Evolutionary conservation across 2,113 vertebrate genomes (phyloP), one percentile per base, ranked within the genome.

Genomic region (Equus przewalskii): DNA sequence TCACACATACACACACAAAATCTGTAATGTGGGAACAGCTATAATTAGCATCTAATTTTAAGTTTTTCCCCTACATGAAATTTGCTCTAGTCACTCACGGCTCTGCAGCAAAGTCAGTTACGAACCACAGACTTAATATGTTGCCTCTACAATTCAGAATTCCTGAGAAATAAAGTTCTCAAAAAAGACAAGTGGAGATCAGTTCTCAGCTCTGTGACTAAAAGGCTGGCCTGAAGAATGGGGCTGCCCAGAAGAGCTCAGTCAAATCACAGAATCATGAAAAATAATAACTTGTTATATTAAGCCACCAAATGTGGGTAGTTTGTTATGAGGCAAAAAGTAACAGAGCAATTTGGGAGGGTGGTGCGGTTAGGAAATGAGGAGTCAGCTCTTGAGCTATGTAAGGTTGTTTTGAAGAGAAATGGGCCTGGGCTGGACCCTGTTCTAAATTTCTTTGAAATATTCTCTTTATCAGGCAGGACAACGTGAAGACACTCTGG

Each of bases 21-120:
- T 41, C 46, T 89, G 15, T 16, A 75, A 72, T 51, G 26, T 56
- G 9, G 54, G 8, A 60, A 72, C 9, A 62, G 7, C 92, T 62
- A 75, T 46, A 73, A 84, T 85, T 70, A 58, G 58, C 28, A 80
- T 70, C 58, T 72, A 83, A 78, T 65, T 86, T 86, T 56, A 82
- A n/a, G 33, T 81, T 85, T 75, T 60, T 18, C 26, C 21, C n/a
- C 36, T 65, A 41, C 13, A 14, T 51, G 65, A 14, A 90, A 92
- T 64, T 81, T 56, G 30, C 44, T 76, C 51, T 89, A 46, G 28
- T 67, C 49, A 73, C 18, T 67, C 46, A 46, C 1, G 22, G 58
- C 49, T 60, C 33, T 44, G 73, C 14, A 19, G 30, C 67, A 56
- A 54, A 94, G 22, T 87, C 67, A 14, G 6, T 69, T 65, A 62